A percentile compares a stretch with the other conserved stretches of the same genome.
phyloP scores from a whole-genome alignment of 2,113 vertebrate species.

The Callipepla californica region DNA sequence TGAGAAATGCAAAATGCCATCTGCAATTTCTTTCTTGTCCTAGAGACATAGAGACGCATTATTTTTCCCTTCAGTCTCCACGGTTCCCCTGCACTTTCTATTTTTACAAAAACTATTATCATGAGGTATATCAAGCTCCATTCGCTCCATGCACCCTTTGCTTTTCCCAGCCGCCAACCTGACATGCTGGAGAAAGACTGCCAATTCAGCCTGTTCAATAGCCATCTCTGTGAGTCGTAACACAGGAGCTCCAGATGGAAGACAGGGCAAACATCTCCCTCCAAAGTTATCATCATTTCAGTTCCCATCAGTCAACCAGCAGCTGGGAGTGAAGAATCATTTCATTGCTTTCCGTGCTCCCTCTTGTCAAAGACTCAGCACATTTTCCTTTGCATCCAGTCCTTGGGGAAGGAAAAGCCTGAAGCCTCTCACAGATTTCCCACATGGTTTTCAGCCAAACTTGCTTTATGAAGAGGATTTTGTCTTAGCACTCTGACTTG shows the following conservation, averaged over 20 bases:
- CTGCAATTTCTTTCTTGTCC: neutral
- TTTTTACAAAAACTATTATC: slow-evolving; percentile 28
- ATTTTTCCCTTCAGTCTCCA: neutral
- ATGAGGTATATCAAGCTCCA: slow-evolving; percentile 36
- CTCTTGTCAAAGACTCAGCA: slow-evolving; percentile 47
- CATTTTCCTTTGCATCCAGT: neutral
- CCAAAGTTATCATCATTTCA: slow-evolving; percentile 63
- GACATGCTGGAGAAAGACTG: slow-evolving; percentile 49
- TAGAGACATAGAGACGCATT: neutral
- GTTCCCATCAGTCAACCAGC: slow-evolving; percentile 78
- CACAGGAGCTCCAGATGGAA: slow-evolving; percentile 82
- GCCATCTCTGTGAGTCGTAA: slow-evolving; percentile 65
- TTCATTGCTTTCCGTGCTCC: neutral
- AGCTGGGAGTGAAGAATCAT: slow-evolving; percentile 68
- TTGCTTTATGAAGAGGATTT: neutral
- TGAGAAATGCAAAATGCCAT: neutral
- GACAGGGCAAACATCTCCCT: slow-evolving; percentile 73
- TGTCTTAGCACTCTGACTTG: neutral
- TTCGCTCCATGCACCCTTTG: slow-evolving; percentile 60
- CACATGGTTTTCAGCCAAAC: neutral
- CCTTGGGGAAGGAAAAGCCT: slow-evolving; percentile 2
- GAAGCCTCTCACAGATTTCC: neutral
- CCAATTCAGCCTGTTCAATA: slow-evolving; percentile 68
- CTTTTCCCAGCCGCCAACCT: slow-evolving; percentile 49
- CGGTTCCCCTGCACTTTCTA: neutral